Evolutionary conservation across 2,797 vertebrate species (phyloP).

Genomic region (Enteromius paludinosus): DNA sequence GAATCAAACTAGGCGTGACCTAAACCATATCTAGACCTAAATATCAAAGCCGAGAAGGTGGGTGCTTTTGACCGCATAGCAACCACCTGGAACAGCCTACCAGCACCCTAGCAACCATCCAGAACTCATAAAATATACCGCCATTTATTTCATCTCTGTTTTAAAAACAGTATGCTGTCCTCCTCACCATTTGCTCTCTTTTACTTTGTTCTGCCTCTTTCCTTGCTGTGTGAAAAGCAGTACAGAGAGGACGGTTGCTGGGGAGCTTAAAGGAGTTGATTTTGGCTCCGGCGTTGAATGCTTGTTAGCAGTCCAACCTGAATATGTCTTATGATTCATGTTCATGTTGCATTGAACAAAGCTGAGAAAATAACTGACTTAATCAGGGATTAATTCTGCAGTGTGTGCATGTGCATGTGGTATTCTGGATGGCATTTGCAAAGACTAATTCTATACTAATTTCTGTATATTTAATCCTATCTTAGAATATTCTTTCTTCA

Average conservation of each 20-base stretch:
- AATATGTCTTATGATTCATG: slow-evolving; percentile 1
- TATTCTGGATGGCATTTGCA: neutral
- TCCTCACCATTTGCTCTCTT: neutral
- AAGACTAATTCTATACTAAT: neutral
- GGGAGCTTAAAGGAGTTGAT: slow-evolving; percentile 20
- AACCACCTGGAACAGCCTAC: neutral
- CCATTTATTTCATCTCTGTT: neutral
- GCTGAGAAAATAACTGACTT: slow-evolving; percentile 9
- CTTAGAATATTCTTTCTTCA: neutral
- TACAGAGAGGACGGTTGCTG: slow-evolving; percentile 1
- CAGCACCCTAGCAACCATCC: neutral
- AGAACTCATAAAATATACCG: neutral
- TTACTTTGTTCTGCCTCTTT: neutral
- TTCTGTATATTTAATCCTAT: slow-evolving; percentile 20
- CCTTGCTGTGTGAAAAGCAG: neutral
- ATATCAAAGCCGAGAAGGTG: neutral
- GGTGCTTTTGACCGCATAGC: neutral
- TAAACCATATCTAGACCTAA: neutral
- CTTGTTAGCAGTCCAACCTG: slow-evolving; percentile 12
- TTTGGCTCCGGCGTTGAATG: slow-evolving; percentile 9
- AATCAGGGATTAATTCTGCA: slow-evolving; percentile 5
- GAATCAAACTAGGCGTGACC: neutral
- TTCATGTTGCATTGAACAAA: slow-evolving; percentile 4
- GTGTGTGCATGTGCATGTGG: neutral
- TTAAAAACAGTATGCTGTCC: neutral